A percentile compares a stretch with the other conserved stretches of the same genome.
phyloP scores from a whole-genome alignment of 2,888 invertebrate genomes.

The Archaeoteleia sp. region DNA sequence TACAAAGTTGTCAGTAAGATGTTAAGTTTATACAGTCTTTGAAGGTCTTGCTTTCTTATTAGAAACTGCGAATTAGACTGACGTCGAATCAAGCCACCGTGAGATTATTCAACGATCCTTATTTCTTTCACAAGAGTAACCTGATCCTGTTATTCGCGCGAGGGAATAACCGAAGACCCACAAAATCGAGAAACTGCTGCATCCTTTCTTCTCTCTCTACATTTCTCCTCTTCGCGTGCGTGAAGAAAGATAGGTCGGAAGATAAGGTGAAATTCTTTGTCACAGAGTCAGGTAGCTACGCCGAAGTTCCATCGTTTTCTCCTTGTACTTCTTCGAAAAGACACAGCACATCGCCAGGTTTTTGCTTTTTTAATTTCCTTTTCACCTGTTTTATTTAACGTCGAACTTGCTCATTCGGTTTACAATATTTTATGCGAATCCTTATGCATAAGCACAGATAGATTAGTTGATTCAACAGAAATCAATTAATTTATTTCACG shows the following conservation, averaged over 20 bases:
- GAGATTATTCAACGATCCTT: slow-evolving; percentile 38
- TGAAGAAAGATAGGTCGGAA: slow-evolving; percentile 69
- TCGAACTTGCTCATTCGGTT: no score
- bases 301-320: slow-evolving; percentile 4
- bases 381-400: no score
- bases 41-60: slow-evolving; percentile 6
- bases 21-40: background rate
- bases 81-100: slow-evolving; percentile 27
- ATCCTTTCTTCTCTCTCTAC: slow-evolving; percentile 42
- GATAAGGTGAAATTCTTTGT: slow-evolving; percentile 68
- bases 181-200: slow-evolving; percentile 30
- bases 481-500: no score
- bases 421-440: no score
- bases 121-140: slow-evolving; percentile 67
- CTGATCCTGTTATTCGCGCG: slow-evolving; percentile 73
- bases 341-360: no score
- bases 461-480: no score
- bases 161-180: slow-evolving; percentile 58
- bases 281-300: slow-evolving; percentile 49
- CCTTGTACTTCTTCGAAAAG: no score
- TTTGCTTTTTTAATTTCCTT: no score
- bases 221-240: slow-evolving; percentile 63
- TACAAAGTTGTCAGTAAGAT: slow-evolving; percentile 2
- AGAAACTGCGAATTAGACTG: slow-evolving; percentile 12
- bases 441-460: no score